Percentiles rank a stretch among this genome's conserved stretches.
Conservation (phyloP, 2,797 vertebrate species). For the Sternotherus odoratus region DNA sequence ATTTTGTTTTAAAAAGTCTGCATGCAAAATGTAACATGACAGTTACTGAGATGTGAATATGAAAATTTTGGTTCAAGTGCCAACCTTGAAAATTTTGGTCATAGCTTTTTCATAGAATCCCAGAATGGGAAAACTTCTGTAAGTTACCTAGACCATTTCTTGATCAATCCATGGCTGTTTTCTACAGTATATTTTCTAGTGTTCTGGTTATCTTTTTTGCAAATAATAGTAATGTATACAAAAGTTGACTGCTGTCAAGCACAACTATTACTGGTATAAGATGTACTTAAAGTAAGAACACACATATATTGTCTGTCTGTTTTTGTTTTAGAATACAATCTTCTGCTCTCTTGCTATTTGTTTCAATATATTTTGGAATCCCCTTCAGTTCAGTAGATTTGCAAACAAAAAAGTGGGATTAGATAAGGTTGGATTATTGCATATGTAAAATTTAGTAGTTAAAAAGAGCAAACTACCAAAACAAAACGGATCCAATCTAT, state of each 20-base stretch:
- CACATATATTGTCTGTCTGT: background rate
- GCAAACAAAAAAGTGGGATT: background rate
- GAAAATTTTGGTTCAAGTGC: conserved; percentile 35
- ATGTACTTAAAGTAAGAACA: background rate
- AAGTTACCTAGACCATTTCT: background rate
- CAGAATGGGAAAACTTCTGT: background rate
- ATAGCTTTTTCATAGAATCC: background rate
- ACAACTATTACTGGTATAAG: background rate
- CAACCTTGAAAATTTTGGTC: background rate
- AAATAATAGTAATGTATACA: background rate
- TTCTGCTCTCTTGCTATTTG: background rate
- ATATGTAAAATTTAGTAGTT: background rate
- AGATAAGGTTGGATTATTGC: background rate
- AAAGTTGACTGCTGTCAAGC: background rate
- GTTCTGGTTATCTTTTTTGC: conserved; percentile 15
- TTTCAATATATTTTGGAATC: conserved; percentile 7
- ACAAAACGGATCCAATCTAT: background rate
- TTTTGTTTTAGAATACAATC: background rate
- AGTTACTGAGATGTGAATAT: conserved; percentile 51
- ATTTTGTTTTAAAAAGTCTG: conserved; percentile 4
- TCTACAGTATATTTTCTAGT: background rate
- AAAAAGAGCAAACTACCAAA: background rate
- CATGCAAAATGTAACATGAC: conserved; percentile 52
- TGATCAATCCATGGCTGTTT: background rate
- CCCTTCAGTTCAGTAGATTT: background rate